Conservation (phyloP, 2,888 invertebrate genomes). For the Stomorhina lunata region DNA sequence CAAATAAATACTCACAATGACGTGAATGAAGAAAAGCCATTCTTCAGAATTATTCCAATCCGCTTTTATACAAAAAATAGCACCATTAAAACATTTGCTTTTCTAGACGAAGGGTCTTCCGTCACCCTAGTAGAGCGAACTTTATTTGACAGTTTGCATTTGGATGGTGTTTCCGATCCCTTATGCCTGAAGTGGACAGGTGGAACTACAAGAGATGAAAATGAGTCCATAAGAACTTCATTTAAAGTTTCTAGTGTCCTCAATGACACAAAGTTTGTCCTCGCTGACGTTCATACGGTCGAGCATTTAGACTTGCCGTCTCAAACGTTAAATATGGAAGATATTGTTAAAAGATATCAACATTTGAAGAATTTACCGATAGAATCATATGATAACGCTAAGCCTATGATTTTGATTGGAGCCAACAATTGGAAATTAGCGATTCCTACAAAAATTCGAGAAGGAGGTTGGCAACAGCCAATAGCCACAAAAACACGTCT, state of each 20-base stretch:
- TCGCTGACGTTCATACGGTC: conserved; percentile 1
- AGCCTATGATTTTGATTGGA: no score
- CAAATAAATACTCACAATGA: neutral
- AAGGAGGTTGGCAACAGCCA: conserved; percentile 41
- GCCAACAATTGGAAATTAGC: no score
- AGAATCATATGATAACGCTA: neutral
- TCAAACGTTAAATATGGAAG: conserved; percentile 11
- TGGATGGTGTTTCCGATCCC: conserved; percentile 26
- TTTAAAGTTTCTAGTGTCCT: neutral
- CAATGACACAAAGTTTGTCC: conserved; percentile 1
- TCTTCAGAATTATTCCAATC: neutral
- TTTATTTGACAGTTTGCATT: conserved; percentile 18
- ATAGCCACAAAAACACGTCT: conserved; percentile 49
- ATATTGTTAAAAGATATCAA: neutral
- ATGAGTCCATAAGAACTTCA: neutral
- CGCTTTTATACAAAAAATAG: conserved; percentile 38
- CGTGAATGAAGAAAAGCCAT: neutral
- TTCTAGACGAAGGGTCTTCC: no score
- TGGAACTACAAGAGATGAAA: conserved; percentile 19
- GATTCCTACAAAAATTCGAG: no score
- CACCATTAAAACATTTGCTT: no score
- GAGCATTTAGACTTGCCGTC: neutral
- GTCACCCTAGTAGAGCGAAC: conserved; percentile 32
- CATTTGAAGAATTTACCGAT: neutral
- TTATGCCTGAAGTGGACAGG: conserved; percentile 31